Base-by-base conservation (phyloP, 1,140 invertebrate species). In the Drosophila ironensis region DNA sequence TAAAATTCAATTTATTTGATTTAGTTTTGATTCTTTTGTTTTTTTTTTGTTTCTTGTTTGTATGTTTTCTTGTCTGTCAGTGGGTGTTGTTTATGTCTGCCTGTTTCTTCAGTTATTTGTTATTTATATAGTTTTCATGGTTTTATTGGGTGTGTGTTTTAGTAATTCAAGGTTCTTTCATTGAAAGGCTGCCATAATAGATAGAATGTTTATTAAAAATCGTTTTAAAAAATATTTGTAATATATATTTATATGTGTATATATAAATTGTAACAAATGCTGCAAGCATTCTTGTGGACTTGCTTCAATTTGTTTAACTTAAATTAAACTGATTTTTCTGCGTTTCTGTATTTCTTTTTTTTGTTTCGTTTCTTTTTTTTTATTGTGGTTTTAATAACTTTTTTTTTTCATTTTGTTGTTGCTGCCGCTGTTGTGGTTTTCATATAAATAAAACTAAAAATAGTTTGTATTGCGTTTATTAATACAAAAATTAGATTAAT, bases 381-480 rank as follows among this genome's bases (percentile, higher is more conserved):
- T 9, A 60, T 12, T 64, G 33, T 41, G 37, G 20, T 46, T 40
- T 27, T 48, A 47, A 25, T 76, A 84, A n/a, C n/a, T 70, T 14
- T 25, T 40, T 50, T 51, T 11, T 37, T 20, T 46, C 11, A 11
- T 52, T n/a, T 20, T 20, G 20, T 8, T 46, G 52, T 7, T 28
- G 54, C 5, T 46, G 54, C 41, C 12, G 57, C 33, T 9, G 61
- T 12, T 64, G 33, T 41, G 37, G 20, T 46, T 40, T 27, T 48
- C 48, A 25, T 76, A 84, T 86, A 82, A 86, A 82, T 78, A 77
- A 72, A 84, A 82, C 74, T 82, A 82, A 82, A 82, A 72, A 73
- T 86, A 82, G 68, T 84, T 82, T 82, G 73, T 78, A 86, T 82
- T 86, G 78, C 80, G 68, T 82, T 86, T 86, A 86, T 84, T 82